A percentile compares a stretch with the other conserved stretches of the same genome.
These are phyloP conservation scores for Campoplex capitator DNA, from an alignment of 2,888 invertebrate genomes.

Conservation along the genomic window DNA sequence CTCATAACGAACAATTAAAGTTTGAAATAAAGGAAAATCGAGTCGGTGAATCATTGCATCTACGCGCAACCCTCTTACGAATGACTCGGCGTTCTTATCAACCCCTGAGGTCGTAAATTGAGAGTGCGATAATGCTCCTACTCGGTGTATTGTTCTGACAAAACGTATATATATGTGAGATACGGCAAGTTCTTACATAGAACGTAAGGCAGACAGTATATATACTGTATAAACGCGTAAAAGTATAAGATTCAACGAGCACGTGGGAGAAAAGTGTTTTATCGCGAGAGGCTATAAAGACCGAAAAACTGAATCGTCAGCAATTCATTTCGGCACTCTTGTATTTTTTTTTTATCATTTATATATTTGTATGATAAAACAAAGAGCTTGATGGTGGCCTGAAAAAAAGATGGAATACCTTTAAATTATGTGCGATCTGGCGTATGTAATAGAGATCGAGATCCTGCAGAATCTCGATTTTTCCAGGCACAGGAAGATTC, in stretches of 20 bases:
- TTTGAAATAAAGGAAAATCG: conserved; percentile 17
- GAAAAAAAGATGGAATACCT: conserved; percentile 81
- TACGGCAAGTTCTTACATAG: conserved; percentile 17
- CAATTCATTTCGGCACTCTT: neutral
- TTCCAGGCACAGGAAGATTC: conserved; percentile 77
- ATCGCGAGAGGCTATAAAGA: neutral
- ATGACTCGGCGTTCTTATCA: conserved; percentile 30
- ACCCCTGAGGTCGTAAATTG: conserved; percentile 56
- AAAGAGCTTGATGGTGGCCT: neutral
- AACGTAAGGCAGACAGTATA: neutral
- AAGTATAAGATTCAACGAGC: neutral
- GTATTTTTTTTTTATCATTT: too few species aligned
- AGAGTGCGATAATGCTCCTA: conserved; percentile 53
- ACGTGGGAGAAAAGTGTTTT: conserved; percentile 9
- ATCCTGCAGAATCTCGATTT: conserved; percentile 86
- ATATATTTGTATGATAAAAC: neutral
- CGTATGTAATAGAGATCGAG: conserved; percentile 86
- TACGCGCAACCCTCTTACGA: conserved; percentile 14
- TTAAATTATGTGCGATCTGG: conserved; percentile 86
- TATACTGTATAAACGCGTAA: neutral
- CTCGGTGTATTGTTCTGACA: conserved; percentile 47
- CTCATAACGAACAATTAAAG: neutral
- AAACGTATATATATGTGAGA: conserved; percentile 7
- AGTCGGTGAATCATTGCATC: conserved; percentile 51
- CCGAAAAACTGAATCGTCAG: neutral